Percentiles rank a stretch among this genome's conserved stretches.
Conservation (phyloP, 92 coral and sea anemone genomes). For the Epizoanthus scotinus region DNA sequence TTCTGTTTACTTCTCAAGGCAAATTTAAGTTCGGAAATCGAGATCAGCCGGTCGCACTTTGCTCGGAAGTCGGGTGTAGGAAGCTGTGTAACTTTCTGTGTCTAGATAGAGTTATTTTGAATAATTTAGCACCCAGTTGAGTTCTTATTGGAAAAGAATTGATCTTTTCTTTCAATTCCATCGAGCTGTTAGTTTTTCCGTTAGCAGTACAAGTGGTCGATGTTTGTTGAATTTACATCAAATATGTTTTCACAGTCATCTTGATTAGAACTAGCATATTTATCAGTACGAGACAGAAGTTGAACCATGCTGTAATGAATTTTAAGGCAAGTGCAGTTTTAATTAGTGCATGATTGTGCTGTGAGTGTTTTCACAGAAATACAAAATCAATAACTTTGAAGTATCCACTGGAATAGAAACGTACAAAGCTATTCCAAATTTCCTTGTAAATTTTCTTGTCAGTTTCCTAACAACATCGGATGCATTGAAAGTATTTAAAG, state of each 20-base stretch:
- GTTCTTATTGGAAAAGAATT: slow-evolving; percentile 64
- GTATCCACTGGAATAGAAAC: slow-evolving; percentile 2
- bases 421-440: slow-evolving; percentile 5
- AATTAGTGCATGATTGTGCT: not conserved
- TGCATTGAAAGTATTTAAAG: slow-evolving; percentile 5
- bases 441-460: slow-evolving; percentile 23
- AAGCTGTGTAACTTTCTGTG: slow-evolving; percentile 42
- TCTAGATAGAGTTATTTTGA: slow-evolving; percentile 43
- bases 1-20: slow-evolving; percentile 10
- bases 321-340: not conserved
- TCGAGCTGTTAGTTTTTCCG: slow-evolving; percentile 14
- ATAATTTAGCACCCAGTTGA: slow-evolving; percentile 65
- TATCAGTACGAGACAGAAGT: not conserved
- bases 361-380: not conserved
- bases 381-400: not conserved
- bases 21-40: slow-evolving; percentile 8
- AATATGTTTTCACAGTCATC: slow-evolving; percentile 39
- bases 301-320: not conserved
- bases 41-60: slow-evolving; percentile 7
- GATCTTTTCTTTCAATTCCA: slow-evolving; percentile 62
- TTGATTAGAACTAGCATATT: slow-evolving; percentile 38
- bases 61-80: slow-evolving; percentile 26
- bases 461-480: slow-evolving; percentile 47
- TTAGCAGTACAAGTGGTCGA: slow-evolving; percentile 6
- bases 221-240: slow-evolving; percentile 40